Conservation (phyloP, 2,113 vertebrate species). For the Mesoclemmys tuberculata region DNA sequence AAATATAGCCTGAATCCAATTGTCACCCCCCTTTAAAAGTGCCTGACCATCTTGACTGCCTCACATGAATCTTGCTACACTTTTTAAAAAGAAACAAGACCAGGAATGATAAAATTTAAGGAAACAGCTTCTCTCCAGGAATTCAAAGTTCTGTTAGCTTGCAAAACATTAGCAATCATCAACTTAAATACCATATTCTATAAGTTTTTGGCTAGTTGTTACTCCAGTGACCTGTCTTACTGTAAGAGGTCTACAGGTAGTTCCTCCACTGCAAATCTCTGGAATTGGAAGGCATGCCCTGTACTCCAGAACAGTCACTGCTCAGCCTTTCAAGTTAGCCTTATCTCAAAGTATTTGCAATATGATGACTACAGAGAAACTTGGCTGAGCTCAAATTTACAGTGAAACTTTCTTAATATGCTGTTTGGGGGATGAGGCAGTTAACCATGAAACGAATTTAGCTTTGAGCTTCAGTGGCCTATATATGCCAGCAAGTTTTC, state of each 20-base stretch:
- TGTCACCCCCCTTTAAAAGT: too few species aligned
- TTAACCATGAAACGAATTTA: slow-evolving; percentile 44
- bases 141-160: background rate
- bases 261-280: background rate
- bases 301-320: background rate
- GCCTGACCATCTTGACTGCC: too few species aligned
- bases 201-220: background rate
- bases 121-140: background rate
- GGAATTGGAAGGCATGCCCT: background rate
- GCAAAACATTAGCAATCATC: background rate
- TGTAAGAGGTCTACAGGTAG: background rate
- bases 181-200: background rate
- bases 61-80: too few species aligned
- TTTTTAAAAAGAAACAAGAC: too few species aligned
- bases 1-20: background rate
- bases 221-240: background rate
- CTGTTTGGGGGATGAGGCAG: slow-evolving; percentile 3
- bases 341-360: slow-evolving; percentile 36
- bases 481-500: slow-evolving; percentile 34
- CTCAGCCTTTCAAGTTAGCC: slow-evolving; percentile 6
- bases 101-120: background rate
- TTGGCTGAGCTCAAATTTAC: slow-evolving; percentile 21
- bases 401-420: background rate
- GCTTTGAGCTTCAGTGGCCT: slow-evolving; percentile 30
- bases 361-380: slow-evolving; percentile 42